Conservation (phyloP, 2,888 invertebrate genomes). For the Euplagia quadripunctaria region DNA sequence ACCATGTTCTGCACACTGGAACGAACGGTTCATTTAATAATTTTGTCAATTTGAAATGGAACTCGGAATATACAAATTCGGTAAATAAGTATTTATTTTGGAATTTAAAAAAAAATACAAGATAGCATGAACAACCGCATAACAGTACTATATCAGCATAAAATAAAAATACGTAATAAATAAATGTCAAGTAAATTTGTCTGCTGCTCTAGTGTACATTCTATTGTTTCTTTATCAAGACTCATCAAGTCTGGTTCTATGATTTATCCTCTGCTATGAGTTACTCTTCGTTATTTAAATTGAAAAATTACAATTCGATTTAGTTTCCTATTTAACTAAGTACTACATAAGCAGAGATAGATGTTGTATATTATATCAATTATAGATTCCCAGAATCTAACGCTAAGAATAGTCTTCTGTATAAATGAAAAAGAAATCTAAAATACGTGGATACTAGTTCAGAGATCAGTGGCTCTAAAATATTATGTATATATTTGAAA, state of each 20-base stretch:
- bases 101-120: neutral
- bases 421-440: too few relatives aligned
- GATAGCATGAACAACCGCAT: neutral
- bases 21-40: constrained; percentile 22
- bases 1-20: constrained; percentile 75
- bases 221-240: neutral
- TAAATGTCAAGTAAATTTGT: neutral
- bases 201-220: neutral
- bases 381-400: too few relatives aligned
- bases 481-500: too few relatives aligned
- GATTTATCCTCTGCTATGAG: neutral
- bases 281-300: too few relatives aligned
- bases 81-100: neutral
- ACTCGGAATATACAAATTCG: neutral
- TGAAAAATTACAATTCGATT: too few relatives aligned
- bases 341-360: too few relatives aligned
- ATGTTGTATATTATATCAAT: too few relatives aligned
- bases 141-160: neutral
- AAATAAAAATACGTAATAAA: neutral
- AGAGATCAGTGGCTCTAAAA: too few relatives aligned
- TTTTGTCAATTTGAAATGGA: neutral
- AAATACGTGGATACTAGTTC: too few relatives aligned
- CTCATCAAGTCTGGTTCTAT: neutral
- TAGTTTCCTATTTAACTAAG: too few relatives aligned
- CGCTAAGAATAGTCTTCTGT: too few relatives aligned